Base-by-base conservation (phyloP, 2,113 vertebrate genomes). In the Meriones unguiculatus region DNA sequence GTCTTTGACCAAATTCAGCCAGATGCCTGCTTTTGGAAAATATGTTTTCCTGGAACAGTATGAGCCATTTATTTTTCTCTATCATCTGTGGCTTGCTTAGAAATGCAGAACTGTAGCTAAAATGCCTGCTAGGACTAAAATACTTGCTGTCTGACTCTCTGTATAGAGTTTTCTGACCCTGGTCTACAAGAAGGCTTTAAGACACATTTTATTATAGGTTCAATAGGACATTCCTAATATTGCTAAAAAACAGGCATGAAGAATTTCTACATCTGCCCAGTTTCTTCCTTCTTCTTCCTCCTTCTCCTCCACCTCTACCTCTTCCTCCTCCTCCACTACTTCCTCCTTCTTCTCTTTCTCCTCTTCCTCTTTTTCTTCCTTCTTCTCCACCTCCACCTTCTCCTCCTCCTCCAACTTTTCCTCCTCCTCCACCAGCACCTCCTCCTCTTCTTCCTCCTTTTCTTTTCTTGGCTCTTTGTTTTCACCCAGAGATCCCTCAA, bases 131-230 rank as follows among this genome's bases (percentile, higher is more conserved):
- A 89, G 85, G 22, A 52, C 80, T 87, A 35, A 93, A 85, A 69
- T 84, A 87, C 59, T 70, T 78, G 59, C 57, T 85, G 9, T 90
- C 72, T 85, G 85, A 20, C 57, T 88, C 50, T 95, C 84, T 70
- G 92, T 3, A 84, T 3, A 84, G 72, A 73, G n/a, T 50, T 13
- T 32, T 46, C 62, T 9, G 46, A 94, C 72, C 32, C 30, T 92
- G 14, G 54, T 95, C 24, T 50, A 87, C 22, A 91, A 95, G 73
- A 95, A 91, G 62, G 52, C 54, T 92, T 93, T 94, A 77, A 88
- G 76, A 82, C 46, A 62, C 57, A 89, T 50, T 46, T 77, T 50
- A 77, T 9, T 18, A 4, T 57, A 32, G 6, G 62, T 84, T 95
- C 69, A 30, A 17, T 25, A 64, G 24, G 54, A 91, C 78, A 32